These are phyloP conservation scores for Drosophila novamexicana DNA, from an alignment of 1,140 invertebrate genomes.

Conservation along the genomic window DNA sequence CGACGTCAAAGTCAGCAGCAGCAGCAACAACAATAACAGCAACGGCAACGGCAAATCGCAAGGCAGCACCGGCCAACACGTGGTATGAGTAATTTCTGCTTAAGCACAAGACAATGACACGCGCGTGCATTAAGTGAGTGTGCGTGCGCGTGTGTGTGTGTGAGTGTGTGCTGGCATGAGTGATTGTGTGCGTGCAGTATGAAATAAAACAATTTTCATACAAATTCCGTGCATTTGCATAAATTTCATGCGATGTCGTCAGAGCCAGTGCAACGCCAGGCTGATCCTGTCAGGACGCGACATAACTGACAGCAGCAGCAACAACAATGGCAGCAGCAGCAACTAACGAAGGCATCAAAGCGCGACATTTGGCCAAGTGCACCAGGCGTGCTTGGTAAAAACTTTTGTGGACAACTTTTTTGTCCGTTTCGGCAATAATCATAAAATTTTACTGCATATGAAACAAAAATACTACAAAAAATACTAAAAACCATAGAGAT, in stretches of 20 bases:
- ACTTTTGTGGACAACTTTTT: conserved; percentile 69
- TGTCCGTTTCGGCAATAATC: conserved; percentile 63
- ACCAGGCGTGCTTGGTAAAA: conserved; percentile 28
- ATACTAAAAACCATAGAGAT: conserved; percentile 3
- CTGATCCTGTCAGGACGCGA: conserved; percentile 21
- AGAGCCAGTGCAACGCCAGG: conserved; percentile 49
- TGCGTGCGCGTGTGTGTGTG: conserved; percentile 19
- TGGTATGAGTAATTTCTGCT: conserved; percentile 80
- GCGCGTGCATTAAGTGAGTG: conserved; percentile 59
- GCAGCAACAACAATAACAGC: not conserved
- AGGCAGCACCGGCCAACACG: conserved; percentile 54
- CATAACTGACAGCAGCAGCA: conserved; percentile 12
- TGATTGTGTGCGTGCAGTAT: conserved; percentile 36
- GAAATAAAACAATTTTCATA: conserved; percentile 83
- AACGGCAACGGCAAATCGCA: conserved; percentile 5
- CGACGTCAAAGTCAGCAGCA: conserved; percentile 26
- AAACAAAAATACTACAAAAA: conserved; percentile 64
- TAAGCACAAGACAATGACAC: conserved; percentile 79
- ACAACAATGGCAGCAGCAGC: conserved; percentile 5
- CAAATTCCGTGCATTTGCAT: conserved; percentile 83
- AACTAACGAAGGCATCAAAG: conserved; percentile 71
- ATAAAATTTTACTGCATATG: conserved; percentile 80
- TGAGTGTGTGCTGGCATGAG: not conserved
- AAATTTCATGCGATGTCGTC: conserved; percentile 75
- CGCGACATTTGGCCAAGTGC: conserved; percentile 46